Evolutionary conservation across 1,140 invertebrate species (phyloP).

Genomic region (Octopus sinensis): DNA sequence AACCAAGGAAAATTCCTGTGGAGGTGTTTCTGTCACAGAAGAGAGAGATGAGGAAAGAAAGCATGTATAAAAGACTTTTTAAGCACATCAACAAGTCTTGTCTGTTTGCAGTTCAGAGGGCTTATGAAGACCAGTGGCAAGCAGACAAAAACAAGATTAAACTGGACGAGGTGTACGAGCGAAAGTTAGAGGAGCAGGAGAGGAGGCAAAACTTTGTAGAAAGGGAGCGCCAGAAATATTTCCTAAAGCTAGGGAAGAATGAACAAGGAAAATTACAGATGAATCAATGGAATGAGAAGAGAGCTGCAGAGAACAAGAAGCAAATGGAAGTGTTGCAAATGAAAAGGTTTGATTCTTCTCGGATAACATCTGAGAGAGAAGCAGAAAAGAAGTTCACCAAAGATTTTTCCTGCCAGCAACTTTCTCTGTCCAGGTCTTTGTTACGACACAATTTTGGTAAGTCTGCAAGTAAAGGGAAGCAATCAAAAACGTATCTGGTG

Average conservation of each 20-base stretch:
- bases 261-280: constrained; percentile 39
- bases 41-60: constrained; percentile 40
- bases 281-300: constrained; percentile 40
- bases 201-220: constrained; percentile 47
- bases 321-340: constrained; percentile 47
- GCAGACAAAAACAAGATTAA: constrained; percentile 44
- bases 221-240: constrained; percentile 34
- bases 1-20: not conserved
- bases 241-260: constrained; percentile 34
- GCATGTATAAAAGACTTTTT: constrained; percentile 46
- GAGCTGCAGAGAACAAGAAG: constrained; percentile 39
- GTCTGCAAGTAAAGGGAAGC: not conserved
- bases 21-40: constrained; percentile 26
- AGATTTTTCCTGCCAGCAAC: not conserved
- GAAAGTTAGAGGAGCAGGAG: constrained; percentile 48
- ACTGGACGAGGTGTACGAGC: constrained; percentile 47
- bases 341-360: not conserved
- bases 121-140: constrained; percentile 50
- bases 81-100: constrained; percentile 55
- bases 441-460: not conserved
- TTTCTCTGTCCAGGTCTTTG: not conserved
- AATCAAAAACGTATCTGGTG: not conserved
- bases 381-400: not conserved
- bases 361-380: not conserved
- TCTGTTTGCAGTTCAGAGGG: constrained; percentile 53